Percentiles rank a stretch among this genome's conserved stretches.
Evolutionary conservation across 2,888 invertebrate genomes (phyloP).

Genomic region (Drosophila ezoana): DNA sequence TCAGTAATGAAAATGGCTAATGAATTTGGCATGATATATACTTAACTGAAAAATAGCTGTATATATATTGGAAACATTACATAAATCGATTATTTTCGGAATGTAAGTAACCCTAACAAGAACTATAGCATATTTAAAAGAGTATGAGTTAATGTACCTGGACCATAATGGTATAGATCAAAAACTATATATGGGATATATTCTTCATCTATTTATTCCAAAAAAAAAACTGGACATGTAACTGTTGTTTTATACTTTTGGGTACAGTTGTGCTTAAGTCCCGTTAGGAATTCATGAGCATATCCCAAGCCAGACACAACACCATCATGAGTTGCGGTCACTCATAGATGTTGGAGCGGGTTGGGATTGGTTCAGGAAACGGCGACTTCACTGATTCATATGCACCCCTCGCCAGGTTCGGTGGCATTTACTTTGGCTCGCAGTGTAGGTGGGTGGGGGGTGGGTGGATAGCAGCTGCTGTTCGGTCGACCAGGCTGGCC

Average conservation of each 20-base stretch:
- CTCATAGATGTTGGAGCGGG: constrained; percentile 27
- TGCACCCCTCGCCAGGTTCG: constrained; percentile 1
- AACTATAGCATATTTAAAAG: too few species aligned
- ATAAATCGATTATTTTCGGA: too few species aligned
- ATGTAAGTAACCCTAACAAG: too few species aligned
- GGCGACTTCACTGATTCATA: constrained; percentile 47
- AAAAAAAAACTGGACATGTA: background rate
- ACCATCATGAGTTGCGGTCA: constrained; percentile 65
- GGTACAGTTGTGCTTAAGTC: constrained; percentile 50
- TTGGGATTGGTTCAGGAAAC: background rate
- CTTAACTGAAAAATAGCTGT: too few species aligned
- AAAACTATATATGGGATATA: too few species aligned
- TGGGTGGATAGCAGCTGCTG: constrained; percentile 51
- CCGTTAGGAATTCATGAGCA: constrained; percentile 42
- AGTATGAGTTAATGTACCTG: background rate
- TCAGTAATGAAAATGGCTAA: too few species aligned
- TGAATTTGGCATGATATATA: too few species aligned
- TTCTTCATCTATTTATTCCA: background rate
- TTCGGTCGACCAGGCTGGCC: constrained; percentile 24
- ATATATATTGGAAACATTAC: too few species aligned
- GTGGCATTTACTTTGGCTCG: background rate
- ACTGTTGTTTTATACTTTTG: background rate
- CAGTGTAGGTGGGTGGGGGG: constrained; percentile 6
- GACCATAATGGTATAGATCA: too few species aligned
- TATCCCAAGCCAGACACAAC: constrained; percentile 39